phyloP scores from a whole-genome alignment of 2,888 invertebrate species.

The Napeogenes inachia region DNA sequence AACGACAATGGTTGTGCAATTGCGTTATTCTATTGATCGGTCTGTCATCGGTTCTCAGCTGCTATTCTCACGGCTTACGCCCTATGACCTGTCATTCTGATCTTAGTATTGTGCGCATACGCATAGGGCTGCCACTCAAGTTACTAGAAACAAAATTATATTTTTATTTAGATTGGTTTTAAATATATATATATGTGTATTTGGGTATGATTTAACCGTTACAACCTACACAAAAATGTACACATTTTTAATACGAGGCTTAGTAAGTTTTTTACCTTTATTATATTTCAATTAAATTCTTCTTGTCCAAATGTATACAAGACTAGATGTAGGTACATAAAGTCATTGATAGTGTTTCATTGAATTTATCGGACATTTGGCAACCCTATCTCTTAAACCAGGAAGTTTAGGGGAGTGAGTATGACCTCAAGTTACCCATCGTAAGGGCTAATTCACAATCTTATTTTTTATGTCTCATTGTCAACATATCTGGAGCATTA shows the following conservation, averaged over 20 bases:
- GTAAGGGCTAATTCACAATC: conserved; percentile 52
- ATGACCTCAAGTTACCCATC: conserved; percentile 76
- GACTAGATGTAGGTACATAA: too few relatives aligned
- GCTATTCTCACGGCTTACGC: conserved; percentile 61
- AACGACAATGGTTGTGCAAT: conserved; percentile 1
- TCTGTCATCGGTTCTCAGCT: conserved; percentile 39
- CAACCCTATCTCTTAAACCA: conserved; percentile 56
- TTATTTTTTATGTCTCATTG: conserved; percentile 47
- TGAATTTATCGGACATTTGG: conserved; percentile 26
- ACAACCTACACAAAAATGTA: too few relatives aligned
- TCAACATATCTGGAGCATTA: conserved; percentile 64
- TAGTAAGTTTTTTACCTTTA: too few relatives aligned
- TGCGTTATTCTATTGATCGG: conserved; percentile 20
- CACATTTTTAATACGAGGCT: too few relatives aligned
- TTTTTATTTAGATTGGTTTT: too few relatives aligned
- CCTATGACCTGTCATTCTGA: conserved; percentile 54
- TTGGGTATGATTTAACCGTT: too few relatives aligned
- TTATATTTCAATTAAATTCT: too few relatives aligned
- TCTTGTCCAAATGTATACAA: too few relatives aligned
- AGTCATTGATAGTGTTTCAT: background rate
- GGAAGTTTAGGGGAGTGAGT: conserved; percentile 76
- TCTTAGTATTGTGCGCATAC: conserved; percentile 38
- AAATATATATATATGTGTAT: too few relatives aligned
- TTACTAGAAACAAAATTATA: background rate
- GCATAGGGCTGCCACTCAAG: conserved; percentile 42